Base-by-base conservation (phyloP, 2,888 invertebrate species). In the Urechis unicinctus region DNA sequence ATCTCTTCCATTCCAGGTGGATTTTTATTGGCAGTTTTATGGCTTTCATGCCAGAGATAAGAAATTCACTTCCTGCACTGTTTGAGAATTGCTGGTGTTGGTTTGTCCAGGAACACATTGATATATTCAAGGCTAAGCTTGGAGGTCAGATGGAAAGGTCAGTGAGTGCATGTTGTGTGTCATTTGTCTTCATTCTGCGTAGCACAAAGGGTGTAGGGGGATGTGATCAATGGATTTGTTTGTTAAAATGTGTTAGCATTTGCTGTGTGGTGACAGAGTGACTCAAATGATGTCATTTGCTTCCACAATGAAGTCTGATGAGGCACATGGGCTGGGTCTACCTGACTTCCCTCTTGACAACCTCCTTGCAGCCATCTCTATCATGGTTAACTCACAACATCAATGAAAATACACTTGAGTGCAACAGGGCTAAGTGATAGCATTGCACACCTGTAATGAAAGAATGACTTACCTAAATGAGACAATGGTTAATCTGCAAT, bases 311-410 rank as follows among this genome's bases (percentile, higher is more conserved):
- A 82, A 87, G 63, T 86, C 87, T 22, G 85, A 86, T 4, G 92
- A 92, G 75, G 83, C 88, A 47, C 73, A 80, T 3, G 72, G 80
- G 56, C 81, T 91, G 55, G 87, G 86, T 54, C 78, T 96, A 56
- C 93, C 93, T 0, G 91, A 94, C 79, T 94, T 95, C 75, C 95
- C 96, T 0, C 75, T 92, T 1, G 91, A 92, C 70, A 90, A 86
- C 78, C 77, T 94, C 50, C 78, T 81, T 0, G 74, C 83, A 3
- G 85, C 86, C 30, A 87, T 86, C 2, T 76, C 80, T 59, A 83
- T 91, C 59, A 69, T 90, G 83, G 89, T 85, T 80, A 78, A 74
- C 57, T 22, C 13, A n/a, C n/a, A 9, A 29, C 24, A 29, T 51
- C 24, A 17, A 43, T 28, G n/a, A n/a, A 17, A 9, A 4, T 28